A percentile compares a stretch with the other conserved stretches of the same genome.
phyloP scores from a whole-genome alignment of 2,113 vertebrate species.

The Nycticryphes semicollaris region DNA sequence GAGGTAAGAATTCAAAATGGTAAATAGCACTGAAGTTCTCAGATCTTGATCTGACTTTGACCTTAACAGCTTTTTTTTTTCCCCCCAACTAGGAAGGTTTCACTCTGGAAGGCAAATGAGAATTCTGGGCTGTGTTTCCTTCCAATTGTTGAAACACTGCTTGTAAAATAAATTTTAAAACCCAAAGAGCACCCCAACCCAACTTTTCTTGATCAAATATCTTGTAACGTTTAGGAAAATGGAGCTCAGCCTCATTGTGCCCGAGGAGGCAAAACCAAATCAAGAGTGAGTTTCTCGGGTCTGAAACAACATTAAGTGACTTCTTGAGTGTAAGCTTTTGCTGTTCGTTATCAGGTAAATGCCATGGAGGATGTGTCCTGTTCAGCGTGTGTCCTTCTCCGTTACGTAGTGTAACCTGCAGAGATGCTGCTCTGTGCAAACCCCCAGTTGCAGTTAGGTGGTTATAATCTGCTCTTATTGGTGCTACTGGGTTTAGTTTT shows the following conservation, averaged over 20 bases:
- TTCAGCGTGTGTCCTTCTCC: neutral
- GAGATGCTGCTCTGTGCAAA: neutral
- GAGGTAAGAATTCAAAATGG: slow-evolving; percentile 78
- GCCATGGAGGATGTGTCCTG: neutral
- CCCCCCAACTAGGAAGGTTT: neutral
- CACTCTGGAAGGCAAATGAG: neutral
- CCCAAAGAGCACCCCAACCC: neutral
- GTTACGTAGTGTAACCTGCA: no score
- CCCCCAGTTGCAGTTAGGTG: no score
- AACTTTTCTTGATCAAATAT: neutral
- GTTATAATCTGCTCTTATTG: neutral
- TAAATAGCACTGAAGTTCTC: no score
- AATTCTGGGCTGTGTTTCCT: neutral
- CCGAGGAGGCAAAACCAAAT: neutral
- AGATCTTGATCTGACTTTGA: neutral
- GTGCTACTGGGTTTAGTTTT: neutral
- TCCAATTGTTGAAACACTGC: neutral
- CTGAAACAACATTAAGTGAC: neutral
- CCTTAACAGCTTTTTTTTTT: neutral
- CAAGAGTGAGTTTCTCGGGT: neutral
- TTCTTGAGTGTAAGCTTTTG: neutral
- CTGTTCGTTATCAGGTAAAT: neutral
- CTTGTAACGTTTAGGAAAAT: neutral
- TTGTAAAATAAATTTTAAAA: neutral
- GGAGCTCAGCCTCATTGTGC: neutral